These are phyloP conservation scores for Notarius quadriscutis DNA, from an alignment of 2,113 vertebrate species.

Conservation along the genomic window DNA sequence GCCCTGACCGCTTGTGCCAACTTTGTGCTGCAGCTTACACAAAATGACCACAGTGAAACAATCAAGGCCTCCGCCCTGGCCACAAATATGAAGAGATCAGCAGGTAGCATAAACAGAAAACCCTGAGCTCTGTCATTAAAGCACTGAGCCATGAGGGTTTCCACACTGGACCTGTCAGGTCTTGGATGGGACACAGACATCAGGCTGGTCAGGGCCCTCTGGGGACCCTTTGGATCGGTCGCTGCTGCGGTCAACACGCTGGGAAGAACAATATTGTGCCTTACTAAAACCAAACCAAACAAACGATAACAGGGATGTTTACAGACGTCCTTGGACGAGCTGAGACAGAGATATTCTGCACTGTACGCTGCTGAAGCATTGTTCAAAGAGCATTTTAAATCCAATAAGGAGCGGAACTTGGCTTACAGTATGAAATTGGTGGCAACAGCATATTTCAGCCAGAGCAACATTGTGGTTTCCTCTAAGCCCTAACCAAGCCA, in stretches of 20 bases:
- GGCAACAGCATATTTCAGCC: slow-evolving; percentile 41
- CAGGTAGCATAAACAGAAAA: slow-evolving; percentile 74
- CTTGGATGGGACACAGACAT: slow-evolving; percentile 15
- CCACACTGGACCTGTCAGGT: slow-evolving; percentile 29
- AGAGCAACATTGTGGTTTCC: slow-evolving; percentile 48
- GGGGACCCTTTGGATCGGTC: slow-evolving; percentile 36
- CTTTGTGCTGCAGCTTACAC: slow-evolving; percentile 47
- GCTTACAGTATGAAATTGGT: slow-evolving; percentile 33
- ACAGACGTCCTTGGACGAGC: background rate
- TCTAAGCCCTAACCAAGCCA: slow-evolving; percentile 39
- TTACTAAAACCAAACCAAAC: slow-evolving; percentile 32
- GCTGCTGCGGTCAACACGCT: slow-evolving; percentile 29
- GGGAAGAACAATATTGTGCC: slow-evolving; percentile 42
- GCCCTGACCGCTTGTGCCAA: slow-evolving; percentile 38
- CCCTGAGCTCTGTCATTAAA: slow-evolving; percentile 62
- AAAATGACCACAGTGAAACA: slow-evolving; percentile 62
- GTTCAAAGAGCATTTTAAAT: slow-evolving; percentile 30
- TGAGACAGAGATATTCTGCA: background rate
- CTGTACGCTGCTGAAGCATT: slow-evolving; percentile 31
- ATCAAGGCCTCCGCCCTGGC: slow-evolving; percentile 68
- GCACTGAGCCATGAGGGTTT: slow-evolving; percentile 36
- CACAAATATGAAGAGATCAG: slow-evolving; percentile 68
- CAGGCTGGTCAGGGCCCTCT: slow-evolving; percentile 24
- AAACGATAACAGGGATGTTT: slow-evolving; percentile 29
- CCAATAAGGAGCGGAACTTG: slow-evolving; percentile 42